These are phyloP conservation scores for Oryzias sinensis DNA, from an alignment of 2,797 vertebrate genomes.

Conservation along the genomic window DNA sequence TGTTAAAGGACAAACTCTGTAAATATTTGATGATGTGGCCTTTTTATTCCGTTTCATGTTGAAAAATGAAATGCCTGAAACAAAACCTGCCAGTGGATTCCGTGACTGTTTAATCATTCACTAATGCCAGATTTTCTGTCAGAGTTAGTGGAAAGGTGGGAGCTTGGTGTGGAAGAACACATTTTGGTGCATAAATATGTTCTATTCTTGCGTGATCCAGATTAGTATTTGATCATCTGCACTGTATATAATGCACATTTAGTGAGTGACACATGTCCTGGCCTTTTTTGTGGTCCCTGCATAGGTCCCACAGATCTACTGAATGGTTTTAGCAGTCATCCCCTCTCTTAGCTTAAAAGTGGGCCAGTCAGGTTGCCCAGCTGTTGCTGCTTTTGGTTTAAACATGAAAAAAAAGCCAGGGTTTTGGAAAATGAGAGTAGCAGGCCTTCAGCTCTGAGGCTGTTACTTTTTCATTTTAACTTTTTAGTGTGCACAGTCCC, in stretches of 20 bases:
- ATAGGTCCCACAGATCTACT: no score
- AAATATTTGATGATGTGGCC: conserved; percentile 16
- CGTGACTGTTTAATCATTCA: neutral
- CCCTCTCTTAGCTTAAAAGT: conserved; percentile 29
- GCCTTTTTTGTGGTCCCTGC: no score
- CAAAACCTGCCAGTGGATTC: neutral
- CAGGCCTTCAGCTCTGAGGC: conserved; percentile 20
- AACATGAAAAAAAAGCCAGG: conserved; percentile 11
- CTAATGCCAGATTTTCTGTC: conserved; percentile 11
- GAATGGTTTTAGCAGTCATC: neutral
- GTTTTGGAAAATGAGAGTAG: conserved; percentile 11
- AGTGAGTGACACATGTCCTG: no score
- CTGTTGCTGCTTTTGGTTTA: conserved; percentile 14
- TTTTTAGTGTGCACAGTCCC: conserved; percentile 52
- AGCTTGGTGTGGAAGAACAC: no score
- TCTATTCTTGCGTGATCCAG: no score
- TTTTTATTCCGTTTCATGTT: conserved; percentile 21
- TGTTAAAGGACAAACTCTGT: conserved; percentile 6
- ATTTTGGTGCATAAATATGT: no score
- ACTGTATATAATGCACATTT: no score
- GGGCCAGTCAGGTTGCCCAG: conserved; percentile 31
- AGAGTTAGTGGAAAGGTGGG: neutral
- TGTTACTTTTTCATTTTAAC: conserved; percentile 59
- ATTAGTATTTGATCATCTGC: no score
- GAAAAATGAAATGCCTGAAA: neutral